Evolutionary conservation across 2,797 vertebrate genomes (phyloP).

Genomic region (Sebastolobus alascanus): DNA sequence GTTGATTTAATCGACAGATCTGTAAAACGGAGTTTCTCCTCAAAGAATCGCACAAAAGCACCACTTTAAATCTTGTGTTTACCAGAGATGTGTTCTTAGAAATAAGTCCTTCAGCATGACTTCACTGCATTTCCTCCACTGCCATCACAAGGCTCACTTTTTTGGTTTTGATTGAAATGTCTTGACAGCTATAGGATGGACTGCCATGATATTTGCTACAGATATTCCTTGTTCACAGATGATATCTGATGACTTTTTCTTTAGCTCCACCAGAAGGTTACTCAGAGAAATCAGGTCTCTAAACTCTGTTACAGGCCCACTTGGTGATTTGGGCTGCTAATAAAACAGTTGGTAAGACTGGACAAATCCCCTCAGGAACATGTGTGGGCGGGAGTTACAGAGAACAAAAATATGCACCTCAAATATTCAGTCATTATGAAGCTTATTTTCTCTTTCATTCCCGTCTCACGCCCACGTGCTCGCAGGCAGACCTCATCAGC

Average conservation of each 20-base stretch:
- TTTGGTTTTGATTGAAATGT: neutral
- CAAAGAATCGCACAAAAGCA: too few relatives aligned
- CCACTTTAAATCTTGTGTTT: too few relatives aligned
- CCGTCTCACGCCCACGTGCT: conserved; percentile 31
- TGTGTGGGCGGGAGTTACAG: conserved; percentile 36
- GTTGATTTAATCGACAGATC: too few relatives aligned
- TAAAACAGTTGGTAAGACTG: conserved; percentile 1
- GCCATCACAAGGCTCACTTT: too few relatives aligned
- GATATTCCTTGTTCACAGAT: neutral
- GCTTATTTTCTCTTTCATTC: conserved; percentile 42
- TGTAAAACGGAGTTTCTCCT: too few relatives aligned
- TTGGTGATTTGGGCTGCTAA: neutral
- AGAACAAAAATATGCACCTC: conserved; percentile 18
- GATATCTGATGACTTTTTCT: neutral
- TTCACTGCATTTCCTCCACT: neutral
- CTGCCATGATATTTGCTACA: neutral
- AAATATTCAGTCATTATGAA: conserved; percentile 31
- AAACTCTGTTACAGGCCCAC: neutral
- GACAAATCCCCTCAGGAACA: conserved; percentile 23
- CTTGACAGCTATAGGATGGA: neutral
- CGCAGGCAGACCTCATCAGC: conserved; percentile 22
- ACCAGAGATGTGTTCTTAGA: too few relatives aligned
- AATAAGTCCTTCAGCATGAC: too few relatives aligned
- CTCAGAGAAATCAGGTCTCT: neutral
- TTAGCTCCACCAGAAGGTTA: neutral